Conservation (phyloP, 2,113 vertebrate genomes). For the Indicator maculatus region DNA sequence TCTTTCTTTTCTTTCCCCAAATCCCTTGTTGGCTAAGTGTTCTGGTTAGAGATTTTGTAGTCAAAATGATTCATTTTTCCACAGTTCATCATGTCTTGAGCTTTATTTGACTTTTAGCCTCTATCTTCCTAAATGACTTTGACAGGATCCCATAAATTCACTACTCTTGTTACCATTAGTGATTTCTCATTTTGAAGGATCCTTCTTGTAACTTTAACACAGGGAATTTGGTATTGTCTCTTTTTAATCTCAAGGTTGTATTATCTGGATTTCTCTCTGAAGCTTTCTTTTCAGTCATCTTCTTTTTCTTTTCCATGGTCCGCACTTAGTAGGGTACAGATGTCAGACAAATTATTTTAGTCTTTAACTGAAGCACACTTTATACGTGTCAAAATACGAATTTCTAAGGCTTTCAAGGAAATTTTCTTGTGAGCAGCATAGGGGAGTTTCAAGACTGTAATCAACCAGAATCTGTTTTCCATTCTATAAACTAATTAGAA, state of each 20-base stretch:
- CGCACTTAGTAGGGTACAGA: neutral
- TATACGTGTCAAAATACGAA: neutral
- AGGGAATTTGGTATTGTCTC: neutral
- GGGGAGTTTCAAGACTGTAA: neutral
- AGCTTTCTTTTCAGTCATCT: neutral
- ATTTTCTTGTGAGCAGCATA: neutral
- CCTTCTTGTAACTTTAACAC: neutral
- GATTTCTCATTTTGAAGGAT: neutral
- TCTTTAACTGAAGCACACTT: neutral
- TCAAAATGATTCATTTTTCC: neutral
- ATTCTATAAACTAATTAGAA: neutral
- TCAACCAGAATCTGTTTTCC: neutral
- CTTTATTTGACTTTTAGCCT: neutral
- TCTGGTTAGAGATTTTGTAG: neutral
- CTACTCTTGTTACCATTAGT: neutral
- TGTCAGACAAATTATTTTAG: neutral
- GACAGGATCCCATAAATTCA: neutral
- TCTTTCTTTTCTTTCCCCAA: neutral
- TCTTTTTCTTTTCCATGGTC: neutral
- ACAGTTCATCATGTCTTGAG: neutral
- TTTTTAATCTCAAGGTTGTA: accelerated
- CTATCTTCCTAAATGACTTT: neutral
- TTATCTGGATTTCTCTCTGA: neutral
- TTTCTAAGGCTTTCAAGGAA: neutral
- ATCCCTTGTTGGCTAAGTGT: neutral